These are phyloP conservation scores for Girardinus metallicus DNA, from an alignment of 2,797 vertebrate species.

Conservation along the genomic window DNA sequence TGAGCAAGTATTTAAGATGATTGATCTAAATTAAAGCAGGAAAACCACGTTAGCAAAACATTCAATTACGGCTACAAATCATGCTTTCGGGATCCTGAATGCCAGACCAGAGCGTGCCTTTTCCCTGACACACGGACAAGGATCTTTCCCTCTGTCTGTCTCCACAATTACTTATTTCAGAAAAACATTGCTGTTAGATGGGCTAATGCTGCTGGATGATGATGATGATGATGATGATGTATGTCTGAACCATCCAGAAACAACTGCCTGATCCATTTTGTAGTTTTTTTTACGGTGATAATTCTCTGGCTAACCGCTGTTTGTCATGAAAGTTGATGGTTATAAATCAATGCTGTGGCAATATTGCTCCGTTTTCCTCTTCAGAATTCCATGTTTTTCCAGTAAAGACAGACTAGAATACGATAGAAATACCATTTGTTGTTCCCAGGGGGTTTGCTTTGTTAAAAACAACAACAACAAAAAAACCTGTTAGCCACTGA, in stretches of 20 bases:
- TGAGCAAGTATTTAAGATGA: background rate
- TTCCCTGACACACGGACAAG: background rate
- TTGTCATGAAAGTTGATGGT: background rate
- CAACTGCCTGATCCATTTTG: background rate
- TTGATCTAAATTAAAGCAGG: constrained; percentile 9
- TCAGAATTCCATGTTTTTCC: background rate
- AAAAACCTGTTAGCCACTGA: no score
- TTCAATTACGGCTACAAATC: constrained; percentile 9
- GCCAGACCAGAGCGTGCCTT: background rate
- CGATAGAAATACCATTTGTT: background rate
- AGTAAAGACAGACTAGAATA: background rate
- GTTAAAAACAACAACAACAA: no score
- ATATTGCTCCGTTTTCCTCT: background rate
- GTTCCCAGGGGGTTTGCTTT: background rate
- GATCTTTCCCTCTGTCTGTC: background rate
- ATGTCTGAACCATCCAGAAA: background rate
- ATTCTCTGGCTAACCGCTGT: background rate
- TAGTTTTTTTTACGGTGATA: background rate
- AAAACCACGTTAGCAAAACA: constrained; percentile 1
- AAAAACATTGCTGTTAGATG: background rate
- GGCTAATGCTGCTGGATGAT: background rate
- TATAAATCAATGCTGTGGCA: background rate
- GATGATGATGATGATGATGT: background rate
- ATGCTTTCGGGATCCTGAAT: background rate
- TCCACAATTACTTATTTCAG: background rate